Evolutionary conservation across 2,797 vertebrate genomes (phyloP), one percentile per base, ranked within the genome.

Genomic region (Microchirus variegatus): DNA sequence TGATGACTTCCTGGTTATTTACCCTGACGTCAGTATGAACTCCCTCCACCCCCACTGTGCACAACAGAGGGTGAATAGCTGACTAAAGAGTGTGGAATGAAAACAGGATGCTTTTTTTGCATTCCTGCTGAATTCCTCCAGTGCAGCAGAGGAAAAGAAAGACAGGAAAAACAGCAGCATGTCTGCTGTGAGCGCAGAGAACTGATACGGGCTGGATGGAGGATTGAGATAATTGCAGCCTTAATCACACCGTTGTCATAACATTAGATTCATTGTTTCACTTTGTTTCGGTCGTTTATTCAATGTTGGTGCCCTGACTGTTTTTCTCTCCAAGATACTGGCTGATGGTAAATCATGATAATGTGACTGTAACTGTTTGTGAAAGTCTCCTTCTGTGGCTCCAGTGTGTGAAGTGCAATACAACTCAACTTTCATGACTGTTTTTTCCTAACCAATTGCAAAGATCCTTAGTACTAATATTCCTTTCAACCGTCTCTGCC

Each of bases 91-190:
- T 10, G 51, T 11, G 66, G 83, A 80, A 84, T 78, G 75, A 91
- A 93, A 93, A 93, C 92, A 93, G 92, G 91, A 92, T 82, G 90
- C 89, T 85, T 76, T 90, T 84, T 79, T 62, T 70, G 84, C 90
- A 89, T 93, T 92, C 91, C 87, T 76, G 26, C 40, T 4, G 7
- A 86, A 93, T 92, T 92, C 88, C 87, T 90, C 19, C 5, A 45
- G 63, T 53, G 52, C 72, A 63, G 71, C 47, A 71, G 62, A 75
- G 83, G 79, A 85, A 84, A 59, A 76, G 70, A 79, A 84, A 82
- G 78, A 82, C 72, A 82, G 72, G 86, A 83, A 88, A 89, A 89
- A 81, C 80, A 79, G 67, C 62, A 75, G 72, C 67, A 61, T 8
- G 87, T 73, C 79, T 68, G 76, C 72, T 77, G 68, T 69, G 70